Evolutionary conservation across 2,888 invertebrate species (phyloP), one percentile per base, ranked within the genome.

Genomic region (Cacoxenus indagator): DNA sequence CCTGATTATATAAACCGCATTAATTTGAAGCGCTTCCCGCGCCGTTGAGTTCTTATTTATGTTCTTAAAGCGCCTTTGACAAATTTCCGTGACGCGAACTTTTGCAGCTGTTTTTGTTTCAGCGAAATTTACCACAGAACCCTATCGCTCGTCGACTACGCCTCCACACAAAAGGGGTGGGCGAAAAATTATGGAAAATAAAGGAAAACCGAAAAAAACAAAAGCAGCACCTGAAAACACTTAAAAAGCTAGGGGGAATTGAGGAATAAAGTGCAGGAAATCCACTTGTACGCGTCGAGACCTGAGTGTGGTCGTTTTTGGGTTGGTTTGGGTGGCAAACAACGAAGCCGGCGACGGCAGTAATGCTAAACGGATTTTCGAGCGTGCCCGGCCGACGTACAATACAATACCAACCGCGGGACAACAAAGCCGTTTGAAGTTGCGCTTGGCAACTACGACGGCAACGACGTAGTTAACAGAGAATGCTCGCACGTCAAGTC

Each of bases 41-140:
- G 51, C 8, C 48, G 19, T 48, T 19, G 48, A 14, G 19, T 5
- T 8, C 37, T 37, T 37, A 14, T 37, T 37, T 11, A 37, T 11
- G 37, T 17, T 48, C n/a, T 48, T 48, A 48, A 48, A n/a, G 48
- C 19, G 48, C 17, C n/a, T 19, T 55, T 55, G 55, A 55, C 55
- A 55, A 55, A 55, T 55, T 55, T 55, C 55, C 24, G 27, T 55
- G 55, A 55, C 55, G 55, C 27, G 55, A 55, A 55, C 55, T 55
- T 55, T 55, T 55, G 55, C 55, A 55, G 55, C 27, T 55, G 55
- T 55, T 55, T 55, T 55, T 55, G 24, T 27, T 55, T 55, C 55
- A 27, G 11, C 24, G 8, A 55, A 51, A 51, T 8, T 17, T 19
- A 48, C 19, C 14, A 51, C 17, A 51, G 6, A 5, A 4, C 4